phyloP scores from a whole-genome alignment of 2,113 vertebrate species.

The Danionella cerebrum region DNA sequence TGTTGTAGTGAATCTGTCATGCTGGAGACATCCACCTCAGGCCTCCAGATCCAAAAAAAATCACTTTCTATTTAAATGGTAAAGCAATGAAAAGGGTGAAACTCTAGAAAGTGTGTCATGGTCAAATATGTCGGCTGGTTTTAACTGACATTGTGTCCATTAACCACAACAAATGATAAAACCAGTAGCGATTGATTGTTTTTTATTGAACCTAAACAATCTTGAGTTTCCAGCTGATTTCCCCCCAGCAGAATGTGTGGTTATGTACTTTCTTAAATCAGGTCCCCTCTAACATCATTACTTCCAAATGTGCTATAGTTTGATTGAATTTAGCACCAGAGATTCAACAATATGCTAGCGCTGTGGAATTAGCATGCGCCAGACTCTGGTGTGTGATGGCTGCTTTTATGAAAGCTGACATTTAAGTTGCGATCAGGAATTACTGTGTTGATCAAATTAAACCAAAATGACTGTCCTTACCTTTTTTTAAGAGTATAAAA shows the following conservation, averaged over 20 bases:
- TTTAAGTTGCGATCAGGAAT: slow-evolving; percentile 21
- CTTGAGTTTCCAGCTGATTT: background rate
- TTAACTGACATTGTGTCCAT: background rate
- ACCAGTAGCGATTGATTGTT: no score
- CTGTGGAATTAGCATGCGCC: slow-evolving; percentile 6
- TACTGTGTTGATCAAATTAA: background rate
- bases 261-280: background rate
- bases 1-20: slow-evolving; percentile 21
- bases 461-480: background rate
- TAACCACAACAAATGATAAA: no score
- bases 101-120: background rate
- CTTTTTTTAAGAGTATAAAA: slow-evolving; percentile 5
- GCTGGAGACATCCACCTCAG: slow-evolving; percentile 9
- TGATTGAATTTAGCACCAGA: background rate
- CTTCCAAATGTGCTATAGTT: background rate
- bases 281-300: slow-evolving; percentile 8
- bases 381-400: background rate
- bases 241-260: background rate
- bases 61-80: slow-evolving; percentile 15
- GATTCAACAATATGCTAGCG: slow-evolving; percentile 14
- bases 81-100: background rate
- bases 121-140: background rate
- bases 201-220: no score
- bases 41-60: slow-evolving; percentile 18
- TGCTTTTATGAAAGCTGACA: background rate